phyloP scores from a whole-genome alignment of 2,797 vertebrate genomes.

The Lepilemur septentrionalis region DNA sequence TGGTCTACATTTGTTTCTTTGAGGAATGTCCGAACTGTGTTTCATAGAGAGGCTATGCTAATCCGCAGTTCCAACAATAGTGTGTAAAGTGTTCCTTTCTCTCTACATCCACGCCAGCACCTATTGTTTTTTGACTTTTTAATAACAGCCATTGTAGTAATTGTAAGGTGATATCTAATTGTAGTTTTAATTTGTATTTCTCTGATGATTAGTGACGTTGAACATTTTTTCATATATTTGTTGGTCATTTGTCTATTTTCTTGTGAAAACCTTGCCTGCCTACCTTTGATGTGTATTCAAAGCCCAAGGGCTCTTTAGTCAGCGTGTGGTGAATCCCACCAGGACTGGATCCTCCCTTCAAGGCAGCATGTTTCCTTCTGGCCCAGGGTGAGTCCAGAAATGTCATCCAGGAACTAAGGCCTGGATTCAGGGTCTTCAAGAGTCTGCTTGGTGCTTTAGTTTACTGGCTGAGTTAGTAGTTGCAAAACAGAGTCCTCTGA shows the following conservation, averaged over 20 bases:
- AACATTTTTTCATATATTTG: background rate
- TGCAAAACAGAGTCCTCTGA: background rate
- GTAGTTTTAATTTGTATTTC: background rate
- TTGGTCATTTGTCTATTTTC: background rate
- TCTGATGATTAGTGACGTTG: background rate
- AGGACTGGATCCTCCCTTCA: no score
- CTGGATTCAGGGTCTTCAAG: background rate
- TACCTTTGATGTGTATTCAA: no score
- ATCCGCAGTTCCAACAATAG: background rate
- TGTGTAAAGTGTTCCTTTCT: background rate
- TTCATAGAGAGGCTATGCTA: background rate
- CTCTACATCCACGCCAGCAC: background rate
- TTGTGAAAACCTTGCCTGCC: background rate
- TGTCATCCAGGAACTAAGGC: background rate
- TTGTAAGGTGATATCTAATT: background rate
- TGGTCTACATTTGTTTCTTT: background rate
- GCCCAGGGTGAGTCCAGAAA: no score
- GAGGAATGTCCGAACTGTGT: background rate
- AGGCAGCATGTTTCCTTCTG: no score
- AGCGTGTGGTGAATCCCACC: no score
- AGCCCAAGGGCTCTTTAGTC: no score
- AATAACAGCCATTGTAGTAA: background rate
- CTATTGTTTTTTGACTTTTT: background rate
- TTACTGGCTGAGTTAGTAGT: background rate
- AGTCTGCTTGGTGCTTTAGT: background rate